Conservation (phyloP, 2,113 vertebrate genomes). For the Nycticorax nycticorax region DNA sequence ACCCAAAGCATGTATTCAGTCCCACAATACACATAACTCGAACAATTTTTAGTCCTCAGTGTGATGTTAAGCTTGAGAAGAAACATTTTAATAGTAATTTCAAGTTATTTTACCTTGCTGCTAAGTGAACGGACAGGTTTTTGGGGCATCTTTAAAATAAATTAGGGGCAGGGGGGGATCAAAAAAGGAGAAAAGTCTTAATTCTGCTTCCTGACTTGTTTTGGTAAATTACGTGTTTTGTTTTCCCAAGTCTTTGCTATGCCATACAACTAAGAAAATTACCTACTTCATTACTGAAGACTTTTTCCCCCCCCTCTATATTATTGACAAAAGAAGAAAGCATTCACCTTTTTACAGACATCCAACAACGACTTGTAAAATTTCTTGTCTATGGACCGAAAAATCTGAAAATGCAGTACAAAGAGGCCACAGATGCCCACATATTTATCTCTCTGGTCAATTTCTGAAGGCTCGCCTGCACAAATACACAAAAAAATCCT, state of each 20-base stretch:
- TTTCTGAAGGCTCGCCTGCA: conserved; percentile 92
- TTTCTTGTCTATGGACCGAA: conserved; percentile 94
- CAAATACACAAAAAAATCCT: background rate
- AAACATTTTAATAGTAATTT: background rate
- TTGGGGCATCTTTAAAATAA: background rate
- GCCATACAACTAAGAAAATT: background rate
- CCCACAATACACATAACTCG: background rate
- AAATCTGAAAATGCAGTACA: conserved; percentile 95
- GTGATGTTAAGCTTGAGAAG: background rate
- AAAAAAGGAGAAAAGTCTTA: background rate
- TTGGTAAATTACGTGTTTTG: background rate
- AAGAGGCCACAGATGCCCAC: conserved; percentile 91
- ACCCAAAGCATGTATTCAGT: background rate
- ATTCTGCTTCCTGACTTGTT: background rate
- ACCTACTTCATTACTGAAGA: background rate
- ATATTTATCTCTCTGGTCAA: conserved; percentile 96
- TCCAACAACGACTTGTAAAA: conserved; percentile 93
- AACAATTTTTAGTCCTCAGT: background rate
- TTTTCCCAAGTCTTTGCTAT: background rate
- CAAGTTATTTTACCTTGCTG: background rate
- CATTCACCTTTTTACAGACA: conserved; percentile 92
- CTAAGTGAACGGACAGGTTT: background rate
- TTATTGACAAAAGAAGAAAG: conserved; percentile 18
- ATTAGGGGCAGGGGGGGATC: rapidly evolving
- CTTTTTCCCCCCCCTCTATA: background rate